phyloP scores from a whole-genome alignment of 2,888 invertebrate species.

The Aproaerema taeniolella region DNA sequence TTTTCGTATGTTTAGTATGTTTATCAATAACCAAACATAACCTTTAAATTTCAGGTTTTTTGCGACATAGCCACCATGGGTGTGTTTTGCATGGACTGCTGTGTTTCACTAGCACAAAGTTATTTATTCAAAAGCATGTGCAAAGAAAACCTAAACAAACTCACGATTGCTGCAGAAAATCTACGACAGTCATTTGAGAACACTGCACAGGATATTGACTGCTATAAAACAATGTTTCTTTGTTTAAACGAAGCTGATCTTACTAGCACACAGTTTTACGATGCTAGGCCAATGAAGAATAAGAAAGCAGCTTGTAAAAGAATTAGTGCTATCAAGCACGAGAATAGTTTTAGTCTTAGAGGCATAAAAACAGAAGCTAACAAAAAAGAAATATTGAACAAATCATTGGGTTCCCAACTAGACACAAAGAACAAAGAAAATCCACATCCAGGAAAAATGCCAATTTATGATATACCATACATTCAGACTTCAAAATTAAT shows the following conservation, averaged over 20 bases:
- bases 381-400: too few relatives aligned
- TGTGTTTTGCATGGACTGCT: slow-evolving; percentile 6
- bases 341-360: too few relatives aligned
- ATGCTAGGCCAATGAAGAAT: too few relatives aligned
- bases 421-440: too few relatives aligned
- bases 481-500: slow-evolving; percentile 5
- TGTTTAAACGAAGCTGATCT: slow-evolving; percentile 5
- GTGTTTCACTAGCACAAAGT: background rate
- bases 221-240: slow-evolving; percentile 4
- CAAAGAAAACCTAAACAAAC: slow-evolving; percentile 6
- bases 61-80: slow-evolving; percentile 2
- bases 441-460: background rate
- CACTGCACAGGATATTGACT: background rate
- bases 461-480: slow-evolving; percentile 6
- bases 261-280: slow-evolving; percentile 8
- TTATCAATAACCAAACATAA: too few relatives aligned
- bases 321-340: too few relatives aligned
- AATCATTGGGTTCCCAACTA: too few relatives aligned
- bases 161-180: slow-evolving; percentile 2
- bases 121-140: slow-evolving; percentile 13
- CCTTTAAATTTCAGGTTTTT: slow-evolving; percentile 5
- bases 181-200: slow-evolving; percentile 3
- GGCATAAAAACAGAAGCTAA: too few relatives aligned
- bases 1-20: too few relatives aligned
- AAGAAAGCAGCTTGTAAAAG: too few relatives aligned